Conservation (phyloP, 2,888 invertebrate species). For the Frankliniella fusca region DNA sequence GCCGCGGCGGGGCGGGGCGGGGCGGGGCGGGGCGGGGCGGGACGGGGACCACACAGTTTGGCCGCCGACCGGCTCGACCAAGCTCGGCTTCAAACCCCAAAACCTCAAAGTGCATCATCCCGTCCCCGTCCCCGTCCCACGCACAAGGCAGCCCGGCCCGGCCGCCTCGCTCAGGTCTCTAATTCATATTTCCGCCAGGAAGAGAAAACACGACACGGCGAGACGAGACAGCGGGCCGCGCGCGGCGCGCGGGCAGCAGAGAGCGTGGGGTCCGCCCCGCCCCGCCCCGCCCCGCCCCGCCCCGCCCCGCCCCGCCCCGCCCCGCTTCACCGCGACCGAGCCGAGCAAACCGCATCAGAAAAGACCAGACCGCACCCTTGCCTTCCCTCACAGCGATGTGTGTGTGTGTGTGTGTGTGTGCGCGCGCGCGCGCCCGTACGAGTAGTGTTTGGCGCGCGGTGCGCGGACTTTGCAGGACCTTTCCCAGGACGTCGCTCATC, state of each 20-base stretch:
- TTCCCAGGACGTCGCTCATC: no score
- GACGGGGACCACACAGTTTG: not conserved
- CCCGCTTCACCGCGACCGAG: no score
- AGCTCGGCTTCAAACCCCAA: not conserved
- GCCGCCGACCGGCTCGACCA: not conserved
- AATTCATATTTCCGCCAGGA: slow-evolving; percentile 24
- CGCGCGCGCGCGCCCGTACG: no score
- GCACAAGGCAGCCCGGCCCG: not conserved
- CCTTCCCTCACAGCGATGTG: no score
- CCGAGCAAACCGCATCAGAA: not conserved
- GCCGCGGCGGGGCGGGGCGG: not conserved
- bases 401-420: no score
- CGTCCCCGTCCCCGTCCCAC: not conserved
- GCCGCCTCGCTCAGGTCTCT: not conserved
- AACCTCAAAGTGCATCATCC: slow-evolving; percentile 16
- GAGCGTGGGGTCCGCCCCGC: not conserved
- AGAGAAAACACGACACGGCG: slow-evolving; percentile 4
- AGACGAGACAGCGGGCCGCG: not conserved
- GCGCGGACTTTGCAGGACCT: no score
- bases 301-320: not conserved
- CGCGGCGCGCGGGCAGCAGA: no score
- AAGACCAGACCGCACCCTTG: not conserved
- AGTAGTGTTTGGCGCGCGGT: no score
- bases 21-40: no score
- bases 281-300: not conserved